Evolutionary conservation across 2,888 invertebrate species (phyloP).

Genomic region (Lasioglossum leucozonium): DNA sequence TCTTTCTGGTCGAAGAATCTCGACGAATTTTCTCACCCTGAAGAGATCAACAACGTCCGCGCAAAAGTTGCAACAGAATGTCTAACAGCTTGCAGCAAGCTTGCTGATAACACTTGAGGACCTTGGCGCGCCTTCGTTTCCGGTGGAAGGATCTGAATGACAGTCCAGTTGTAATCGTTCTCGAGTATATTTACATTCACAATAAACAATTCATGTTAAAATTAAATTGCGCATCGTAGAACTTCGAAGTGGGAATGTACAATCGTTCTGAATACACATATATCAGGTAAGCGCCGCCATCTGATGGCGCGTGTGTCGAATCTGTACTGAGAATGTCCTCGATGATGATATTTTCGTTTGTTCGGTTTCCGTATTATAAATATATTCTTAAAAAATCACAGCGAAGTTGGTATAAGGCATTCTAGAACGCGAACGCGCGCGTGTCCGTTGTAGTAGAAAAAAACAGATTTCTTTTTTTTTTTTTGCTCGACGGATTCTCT

Average conservation of each 20-base stretch:
- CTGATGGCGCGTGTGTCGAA: slow-evolving; percentile 11
- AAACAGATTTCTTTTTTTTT: too few relatives aligned
- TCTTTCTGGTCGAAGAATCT: too few relatives aligned
- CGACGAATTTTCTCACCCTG: too few relatives aligned
- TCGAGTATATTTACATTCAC: background rate
- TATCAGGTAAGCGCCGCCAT: slow-evolving; percentile 26
- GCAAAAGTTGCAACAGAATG: too few relatives aligned
- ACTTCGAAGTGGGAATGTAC: background rate
- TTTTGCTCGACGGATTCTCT: background rate
- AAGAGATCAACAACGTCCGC: too few relatives aligned
- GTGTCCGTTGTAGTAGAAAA: slow-evolving; percentile 12
- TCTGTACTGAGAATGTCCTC: slow-evolving; percentile 9
- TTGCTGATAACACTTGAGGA: background rate
- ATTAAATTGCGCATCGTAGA: slow-evolving; percentile 23
- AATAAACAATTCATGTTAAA: slow-evolving; percentile 31
- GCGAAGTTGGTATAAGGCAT: slow-evolving; percentile 56
- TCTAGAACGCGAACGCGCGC: slow-evolving; percentile 41
- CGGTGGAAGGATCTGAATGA: background rate
- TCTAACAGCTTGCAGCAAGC: too few relatives aligned
- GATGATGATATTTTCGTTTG: background rate
- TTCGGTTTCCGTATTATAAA: slow-evolving; percentile 40
- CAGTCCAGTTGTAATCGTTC: slow-evolving; percentile 1
- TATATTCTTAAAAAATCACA: slow-evolving; percentile 58
- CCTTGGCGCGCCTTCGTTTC: background rate
- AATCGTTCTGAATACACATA: background rate